Conservation (phyloP, 2,797 vertebrate species). For the Buphagus erythrorhynchus region DNA sequence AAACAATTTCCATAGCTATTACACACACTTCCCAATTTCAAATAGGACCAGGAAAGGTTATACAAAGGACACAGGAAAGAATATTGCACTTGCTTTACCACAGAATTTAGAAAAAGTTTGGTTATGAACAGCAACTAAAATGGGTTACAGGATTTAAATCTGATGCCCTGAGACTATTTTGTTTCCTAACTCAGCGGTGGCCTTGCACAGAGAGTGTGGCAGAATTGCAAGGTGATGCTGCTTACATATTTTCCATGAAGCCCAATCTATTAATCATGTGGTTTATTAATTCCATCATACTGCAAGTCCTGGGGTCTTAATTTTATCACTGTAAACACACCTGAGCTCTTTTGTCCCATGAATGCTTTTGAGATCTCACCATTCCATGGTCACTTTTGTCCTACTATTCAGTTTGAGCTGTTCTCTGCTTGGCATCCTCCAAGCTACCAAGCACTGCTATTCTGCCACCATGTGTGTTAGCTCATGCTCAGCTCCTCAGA, state of each 20-base stretch:
- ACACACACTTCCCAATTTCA: neutral
- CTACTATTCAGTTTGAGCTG: neutral
- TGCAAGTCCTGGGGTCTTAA: neutral
- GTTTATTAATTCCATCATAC: neutral
- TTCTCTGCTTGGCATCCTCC: neutral
- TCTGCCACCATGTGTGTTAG: neutral
- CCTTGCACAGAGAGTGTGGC: neutral
- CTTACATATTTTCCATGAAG: neutral
- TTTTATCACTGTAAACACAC: neutral
- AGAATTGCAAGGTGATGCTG: neutral
- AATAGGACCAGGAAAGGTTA: neutral
- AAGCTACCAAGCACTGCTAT: neutral
- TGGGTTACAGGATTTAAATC: neutral
- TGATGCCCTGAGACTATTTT: neutral
- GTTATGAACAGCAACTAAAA: neutral
- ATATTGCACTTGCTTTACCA: neutral
- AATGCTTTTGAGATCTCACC: neutral
- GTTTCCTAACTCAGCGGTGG: neutral
- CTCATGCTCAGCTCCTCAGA: neutral
- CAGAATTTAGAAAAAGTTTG: neutral
- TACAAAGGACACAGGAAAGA: neutral
- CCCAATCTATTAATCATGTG: fast-evolving
- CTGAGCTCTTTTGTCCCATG: neutral
- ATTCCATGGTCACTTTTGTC: neutral
- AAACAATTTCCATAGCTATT: neutral